Percentiles rank a stretch among this genome's conserved stretches.
Conservation (phyloP, 2,797 vertebrate genomes). For the Novumbra hubbsi region DNA sequence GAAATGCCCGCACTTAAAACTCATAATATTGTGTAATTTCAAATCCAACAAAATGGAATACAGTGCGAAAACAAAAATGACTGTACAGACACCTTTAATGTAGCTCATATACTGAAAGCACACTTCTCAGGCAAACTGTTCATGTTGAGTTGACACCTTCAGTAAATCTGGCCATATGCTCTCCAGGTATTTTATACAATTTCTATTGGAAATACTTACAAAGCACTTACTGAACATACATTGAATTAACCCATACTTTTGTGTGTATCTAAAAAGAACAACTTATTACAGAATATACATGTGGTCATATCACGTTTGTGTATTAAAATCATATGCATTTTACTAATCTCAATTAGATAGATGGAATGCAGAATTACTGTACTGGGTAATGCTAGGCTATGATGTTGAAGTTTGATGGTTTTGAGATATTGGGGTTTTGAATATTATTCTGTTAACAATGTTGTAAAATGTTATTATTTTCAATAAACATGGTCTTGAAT, state of each 20-base stretch:
- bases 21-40: no score
- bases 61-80: no score
- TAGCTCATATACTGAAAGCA: conserved; percentile 3
- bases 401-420: conserved; percentile 18
- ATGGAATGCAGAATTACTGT: conserved; percentile 49
- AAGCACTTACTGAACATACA: conserved; percentile 17
- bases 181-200: conserved; percentile 53
- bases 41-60: no score
- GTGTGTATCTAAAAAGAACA: conserved; percentile 3
- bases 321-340: conserved; percentile 11
- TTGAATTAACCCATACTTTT: conserved; percentile 29
- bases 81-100: neutral
- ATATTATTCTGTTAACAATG: conserved; percentile 44
- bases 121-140: conserved; percentile 52
- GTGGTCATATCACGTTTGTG: conserved; percentile 23
- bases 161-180: conserved; percentile 22
- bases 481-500: conserved; percentile 57
- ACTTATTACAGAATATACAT: conserved; percentile 9
- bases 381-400: conserved; percentile 20
- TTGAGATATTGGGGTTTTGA: conserved; percentile 21
- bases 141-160: conserved; percentile 19
- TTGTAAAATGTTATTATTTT: conserved; percentile 35
- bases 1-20: no score
- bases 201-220: neutral
- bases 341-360: conserved; percentile 42